Base-by-base conservation (phyloP, 2,888 invertebrate species). In the Drosophila kuntzei region DNA sequence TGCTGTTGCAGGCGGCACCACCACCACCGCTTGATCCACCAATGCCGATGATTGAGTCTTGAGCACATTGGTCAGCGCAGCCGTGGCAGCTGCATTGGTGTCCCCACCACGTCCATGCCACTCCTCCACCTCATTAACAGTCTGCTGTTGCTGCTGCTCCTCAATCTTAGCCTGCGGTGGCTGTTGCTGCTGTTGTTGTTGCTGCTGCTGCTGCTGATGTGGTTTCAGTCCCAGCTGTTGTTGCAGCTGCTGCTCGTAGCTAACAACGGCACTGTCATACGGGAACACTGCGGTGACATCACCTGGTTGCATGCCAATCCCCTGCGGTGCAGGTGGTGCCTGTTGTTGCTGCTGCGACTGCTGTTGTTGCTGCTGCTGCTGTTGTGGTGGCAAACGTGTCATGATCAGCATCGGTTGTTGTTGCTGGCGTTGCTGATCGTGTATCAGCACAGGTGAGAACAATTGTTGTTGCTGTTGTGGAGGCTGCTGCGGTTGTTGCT, bases 161-260 rank as follows among this genome's bases (percentile, higher is more conserved):
- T 60, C 44, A 1, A 43, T 55, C 6, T 72, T 39, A 20, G 66
- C 44, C 14, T 59, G 54, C 9, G 18, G 63, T 36, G 57, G 29
- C 14, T 63, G 71, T 49, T 68, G 79, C 46, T 84, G 47, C 16
- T 46, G 67, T 18, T 63, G 70, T n/a, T 59, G 68, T 16, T 68
- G 67, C 18, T 53, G 58, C 16, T 47, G 67, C 22, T 63, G 69
- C 5, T 63, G 80, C 11, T 78, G 83, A 12, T 76, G 79, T 27
- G 68, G 78, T 27, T 89, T 85, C 1, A 79, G 74, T 12, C 73
- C 73, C 22, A 90, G 63, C 50, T 91, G 89, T 55, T 87, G 90
- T 55, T 90, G 90, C 65, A 89, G 65, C 54, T 90, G 90, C 54
- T 90, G 89, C 43, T 90, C 90, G 58, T 89, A 90, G 57, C 62